Percentiles rank a stretch among this genome's conserved stretches.
Conservation (phyloP, 2,113 vertebrate species). For the Pollachius pollachius region DNA sequence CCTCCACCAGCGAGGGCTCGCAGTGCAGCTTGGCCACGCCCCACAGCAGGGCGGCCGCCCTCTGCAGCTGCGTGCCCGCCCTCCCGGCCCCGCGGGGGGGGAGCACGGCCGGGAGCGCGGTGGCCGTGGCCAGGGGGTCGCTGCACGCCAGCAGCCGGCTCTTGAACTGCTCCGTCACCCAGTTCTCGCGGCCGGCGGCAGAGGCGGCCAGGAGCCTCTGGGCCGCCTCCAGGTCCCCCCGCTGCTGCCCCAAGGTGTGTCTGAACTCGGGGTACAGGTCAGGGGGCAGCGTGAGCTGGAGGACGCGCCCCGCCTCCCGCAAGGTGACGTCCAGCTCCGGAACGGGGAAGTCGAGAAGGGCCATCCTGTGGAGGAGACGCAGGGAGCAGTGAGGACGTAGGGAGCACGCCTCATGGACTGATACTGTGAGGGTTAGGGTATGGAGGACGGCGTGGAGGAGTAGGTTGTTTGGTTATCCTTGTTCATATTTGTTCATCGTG, state of each 20-base stretch:
- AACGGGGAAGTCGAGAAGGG: conserved; percentile 71
- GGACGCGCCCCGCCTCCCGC: conserved; percentile 70
- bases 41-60: conserved; percentile 74
- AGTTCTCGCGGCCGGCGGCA: conserved; percentile 65
- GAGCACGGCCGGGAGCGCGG: conserved; percentile 70
- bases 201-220: conserved; percentile 45
- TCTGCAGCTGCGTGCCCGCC: conserved; percentile 50
- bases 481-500: too few relatives aligned
- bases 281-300: conserved; percentile 71
- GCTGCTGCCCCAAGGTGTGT: conserved; percentile 59
- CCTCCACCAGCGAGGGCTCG: conserved; percentile 69
- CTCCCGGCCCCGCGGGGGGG: conserved; percentile 51
- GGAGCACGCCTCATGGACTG: not conserved
- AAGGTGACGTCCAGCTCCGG: conserved; percentile 73
- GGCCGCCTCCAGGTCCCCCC: conserved; percentile 50
- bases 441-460: not conserved
- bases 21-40: conserved; percentile 69
- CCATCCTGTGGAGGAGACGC: conserved; percentile 60
- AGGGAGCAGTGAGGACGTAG: not conserved
- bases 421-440: not conserved
- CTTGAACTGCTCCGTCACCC: conserved; percentile 77
- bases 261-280: conserved; percentile 66
- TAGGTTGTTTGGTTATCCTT: too few relatives aligned
- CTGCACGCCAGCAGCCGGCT: conserved; percentile 60
- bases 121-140: conserved; percentile 72